These are phyloP conservation scores for Seira ritae DNA, from an alignment of 2,888 invertebrate species.

Conservation along the genomic window DNA sequence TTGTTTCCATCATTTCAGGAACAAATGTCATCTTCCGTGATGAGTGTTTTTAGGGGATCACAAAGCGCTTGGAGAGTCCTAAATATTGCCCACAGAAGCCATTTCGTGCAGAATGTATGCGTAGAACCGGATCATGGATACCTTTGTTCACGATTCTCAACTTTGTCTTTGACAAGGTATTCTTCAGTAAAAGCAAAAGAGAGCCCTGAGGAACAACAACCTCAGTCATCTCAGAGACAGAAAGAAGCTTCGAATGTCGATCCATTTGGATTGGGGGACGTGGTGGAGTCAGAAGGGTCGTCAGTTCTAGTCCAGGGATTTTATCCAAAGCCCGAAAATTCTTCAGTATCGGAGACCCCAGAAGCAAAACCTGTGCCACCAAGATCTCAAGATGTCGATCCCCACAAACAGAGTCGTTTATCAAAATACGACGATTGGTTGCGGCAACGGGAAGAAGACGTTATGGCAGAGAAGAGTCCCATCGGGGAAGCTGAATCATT, in stretches of 20 bases:
- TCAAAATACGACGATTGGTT: conserved; percentile 47
- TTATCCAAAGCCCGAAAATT: conserved; percentile 12
- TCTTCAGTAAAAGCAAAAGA: neutral
- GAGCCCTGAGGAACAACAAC: too few relatives aligned
- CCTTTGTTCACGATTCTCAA: neutral
- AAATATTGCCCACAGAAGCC: too few relatives aligned
- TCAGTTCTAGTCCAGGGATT: conserved; percentile 56
- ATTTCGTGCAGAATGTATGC: too few relatives aligned
- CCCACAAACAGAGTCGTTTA: neutral
- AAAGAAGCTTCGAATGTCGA: conserved; percentile 21
- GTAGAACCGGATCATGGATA: too few relatives aligned
- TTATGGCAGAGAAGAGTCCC: neutral
- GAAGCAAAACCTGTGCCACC: neutral
- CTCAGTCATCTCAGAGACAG: neutral
- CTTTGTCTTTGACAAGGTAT: neutral
- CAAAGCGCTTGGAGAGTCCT: too few relatives aligned
- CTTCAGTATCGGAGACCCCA: neutral
- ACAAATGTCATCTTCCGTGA: too few relatives aligned
- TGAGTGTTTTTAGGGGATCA: too few relatives aligned
- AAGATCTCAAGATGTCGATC: neutral
- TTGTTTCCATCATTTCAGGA: too few relatives aligned
- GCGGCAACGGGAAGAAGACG: conserved; percentile 3
- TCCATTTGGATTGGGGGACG: conserved; percentile 55
- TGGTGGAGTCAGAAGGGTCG: conserved; percentile 7
- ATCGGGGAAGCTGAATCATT: conserved; percentile 24